Evolutionary conservation across 1,140 invertebrate species (phyloP), one percentile per base, ranked within the genome.

Genomic region (Euwallacea fornicatus): DNA sequence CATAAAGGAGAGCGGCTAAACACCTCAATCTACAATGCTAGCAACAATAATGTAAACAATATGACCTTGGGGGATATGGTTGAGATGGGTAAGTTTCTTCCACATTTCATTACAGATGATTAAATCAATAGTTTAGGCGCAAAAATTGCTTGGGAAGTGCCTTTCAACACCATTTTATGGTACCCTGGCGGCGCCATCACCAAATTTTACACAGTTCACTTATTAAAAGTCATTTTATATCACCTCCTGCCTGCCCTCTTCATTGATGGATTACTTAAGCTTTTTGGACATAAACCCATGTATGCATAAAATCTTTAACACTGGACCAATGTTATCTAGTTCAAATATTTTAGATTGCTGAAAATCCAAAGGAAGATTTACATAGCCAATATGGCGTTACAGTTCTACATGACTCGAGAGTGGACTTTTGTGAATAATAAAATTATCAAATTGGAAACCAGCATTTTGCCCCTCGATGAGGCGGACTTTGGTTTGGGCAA

Each of bases 371-470:
- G 90, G 8, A 89, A 90, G 73, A 87, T 97, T 7, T 91, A 90
- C 75, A 88, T 88, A 53, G 91, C 93, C 0, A 90, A 91, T 44
- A 82, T 82, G 7, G 92, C 91, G 3, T 76, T 98, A 4, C 83
- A 89, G 58, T 93, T 90, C 76, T 98, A 96, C 76, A 86, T 92
- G 0, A 88, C 84, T 0, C 88, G 93, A 71, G 86, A 94, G 78
- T 98, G 94, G 94, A 83, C 84, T 7, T 97, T 97, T 77, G 78
- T 83, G 16, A 94, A 94, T 73, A 81, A 87, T 0, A 95, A 95
- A 71, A 85, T 92, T 41, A 75, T 88, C 8, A 78, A 82, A 0
- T 79, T 97, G 11, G 84, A 89, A 66, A 78, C 83, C 0, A 75
- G 81, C 7, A 80, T 96, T 66, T 83, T 86, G 50, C 73, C 82